phyloP scores from a whole-genome alignment of 2,113 vertebrate genomes.

The Pimephales promelas region DNA sequence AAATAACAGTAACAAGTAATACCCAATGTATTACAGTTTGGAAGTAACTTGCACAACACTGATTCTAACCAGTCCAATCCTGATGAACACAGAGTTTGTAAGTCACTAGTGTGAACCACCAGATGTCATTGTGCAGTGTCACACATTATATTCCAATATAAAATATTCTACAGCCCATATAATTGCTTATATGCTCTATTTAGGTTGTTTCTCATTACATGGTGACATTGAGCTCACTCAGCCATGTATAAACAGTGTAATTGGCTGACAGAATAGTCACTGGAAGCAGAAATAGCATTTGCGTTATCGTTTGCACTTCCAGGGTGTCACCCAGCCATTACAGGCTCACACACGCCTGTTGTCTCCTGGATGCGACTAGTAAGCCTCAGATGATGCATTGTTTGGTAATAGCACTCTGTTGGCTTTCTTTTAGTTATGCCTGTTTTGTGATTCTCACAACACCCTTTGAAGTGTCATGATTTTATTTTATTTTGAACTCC shows the following conservation, averaged over 20 bases:
- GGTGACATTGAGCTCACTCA: background rate
- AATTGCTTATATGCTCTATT: too few relatives aligned
- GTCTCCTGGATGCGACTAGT: constrained; percentile 7
- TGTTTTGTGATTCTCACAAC: background rate
- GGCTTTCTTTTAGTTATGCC: background rate
- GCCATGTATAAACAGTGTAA: background rate
- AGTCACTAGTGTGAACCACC: background rate
- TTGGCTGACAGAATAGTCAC: constrained; percentile 8
- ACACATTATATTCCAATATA: too few relatives aligned
- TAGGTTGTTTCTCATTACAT: background rate
- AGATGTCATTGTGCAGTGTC: background rate
- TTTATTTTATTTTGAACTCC: background rate
- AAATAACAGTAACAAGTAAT: too few relatives aligned
- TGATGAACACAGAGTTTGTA: background rate
- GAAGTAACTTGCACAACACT: too few relatives aligned
- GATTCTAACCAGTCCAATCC: background rate
- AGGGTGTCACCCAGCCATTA: background rate
- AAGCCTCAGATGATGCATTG: constrained; percentile 44
- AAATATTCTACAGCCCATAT: too few relatives aligned
- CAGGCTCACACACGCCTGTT: constrained; percentile 5
- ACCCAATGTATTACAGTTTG: too few relatives aligned
- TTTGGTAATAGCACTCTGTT: background rate
- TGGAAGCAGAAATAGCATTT: constrained; percentile 24
- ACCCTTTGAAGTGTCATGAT: background rate
- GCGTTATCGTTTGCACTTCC: constrained; percentile 1